Base-by-base conservation (phyloP, 37 sponge, comb jelly and placozoan species). In the Aphrocallistes beatrix region DNA sequence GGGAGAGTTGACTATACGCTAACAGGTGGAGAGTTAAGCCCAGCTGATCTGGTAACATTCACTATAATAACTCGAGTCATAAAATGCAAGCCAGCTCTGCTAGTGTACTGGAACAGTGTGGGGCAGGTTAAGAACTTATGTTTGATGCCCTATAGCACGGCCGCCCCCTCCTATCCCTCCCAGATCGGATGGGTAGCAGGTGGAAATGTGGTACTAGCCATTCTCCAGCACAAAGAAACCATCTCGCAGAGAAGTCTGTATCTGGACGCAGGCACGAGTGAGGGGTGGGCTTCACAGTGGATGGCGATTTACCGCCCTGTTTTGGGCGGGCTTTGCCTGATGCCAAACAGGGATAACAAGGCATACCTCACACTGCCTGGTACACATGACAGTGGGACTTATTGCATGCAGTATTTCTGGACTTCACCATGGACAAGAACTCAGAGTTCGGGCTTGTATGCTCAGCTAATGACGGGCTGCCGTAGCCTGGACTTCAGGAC, bases 391-490 rank as follows among this genome's bases (percentile, higher is more conserved):
- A 60, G 75, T 13, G 75, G 75, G 10, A 60, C 75, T 3, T 60
- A 60, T 28, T 60, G 28, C 10, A 60, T 60, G 75, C 75, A 13
- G n/a, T 32, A 6, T 19, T 21, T 19, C 34, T 60, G 75, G 75
- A 32, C 75, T 32, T 19, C n/a, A 60, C 75, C 75, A 60, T 60
- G 75, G 75, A 60, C 75, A 30, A 60, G n/a, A 60, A 60, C 75
- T 25, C 75, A 60, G 75, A 28, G n/a, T 60, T 30, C n/a, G 25
- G 75, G n/a, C n/a, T 28, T 60, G 75, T 60, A 60, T 30, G n/a
- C 28, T 60, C 75, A 60, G 34, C 75, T 60, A 6, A 60, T 60
- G 75, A 32, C 1, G 25, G 75, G 75, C 25, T 3, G 28, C 34
- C 10, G 75, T 3, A 60, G 75, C n/a, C n/a, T 60, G 34, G 75